Conservation (phyloP, 2,888 invertebrate species). For the Campaea margaritaria region DNA sequence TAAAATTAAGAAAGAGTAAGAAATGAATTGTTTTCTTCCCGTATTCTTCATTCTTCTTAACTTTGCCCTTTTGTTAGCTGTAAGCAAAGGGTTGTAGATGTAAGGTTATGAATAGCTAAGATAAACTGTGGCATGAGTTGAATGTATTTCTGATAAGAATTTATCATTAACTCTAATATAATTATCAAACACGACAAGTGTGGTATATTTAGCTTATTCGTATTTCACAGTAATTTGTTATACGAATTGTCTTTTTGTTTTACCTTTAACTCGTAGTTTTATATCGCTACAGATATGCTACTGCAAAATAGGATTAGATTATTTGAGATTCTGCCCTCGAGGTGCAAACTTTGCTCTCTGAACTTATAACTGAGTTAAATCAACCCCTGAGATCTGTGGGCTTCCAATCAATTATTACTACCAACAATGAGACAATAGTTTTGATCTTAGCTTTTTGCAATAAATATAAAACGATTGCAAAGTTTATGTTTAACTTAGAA, state of each 20-base stretch:
- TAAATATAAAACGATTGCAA: background rate
- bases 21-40: conserved; percentile 55
- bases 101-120: too few relatives aligned
- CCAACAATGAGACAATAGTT: conserved; percentile 38
- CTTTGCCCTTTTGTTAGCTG: conserved; percentile 40
- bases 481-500: background rate
- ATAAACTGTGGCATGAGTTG: too few relatives aligned
- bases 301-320: too few relatives aligned
- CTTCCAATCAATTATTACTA: conserved; percentile 70
- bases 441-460: conserved; percentile 11
- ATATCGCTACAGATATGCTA: too few relatives aligned
- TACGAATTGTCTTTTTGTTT: too few relatives aligned
- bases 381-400: conserved; percentile 61
- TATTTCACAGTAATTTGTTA: too few relatives aligned
- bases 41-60: conserved; percentile 51
- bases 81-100: background rate
- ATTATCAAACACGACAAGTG: too few relatives aligned
- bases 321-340: conserved; percentile 55
- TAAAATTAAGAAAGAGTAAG: conserved; percentile 40
- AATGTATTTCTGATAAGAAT: too few relatives aligned
- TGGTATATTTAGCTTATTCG: too few relatives aligned
- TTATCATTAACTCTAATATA: too few relatives aligned
- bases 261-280: too few relatives aligned
- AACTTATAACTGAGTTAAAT: conserved; percentile 79
- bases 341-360: conserved; percentile 76